Percentiles rank a stretch among this genome's conserved stretches.
Conservation (phyloP, 2,888 invertebrate genomes). For the Elysia crispata region DNA sequence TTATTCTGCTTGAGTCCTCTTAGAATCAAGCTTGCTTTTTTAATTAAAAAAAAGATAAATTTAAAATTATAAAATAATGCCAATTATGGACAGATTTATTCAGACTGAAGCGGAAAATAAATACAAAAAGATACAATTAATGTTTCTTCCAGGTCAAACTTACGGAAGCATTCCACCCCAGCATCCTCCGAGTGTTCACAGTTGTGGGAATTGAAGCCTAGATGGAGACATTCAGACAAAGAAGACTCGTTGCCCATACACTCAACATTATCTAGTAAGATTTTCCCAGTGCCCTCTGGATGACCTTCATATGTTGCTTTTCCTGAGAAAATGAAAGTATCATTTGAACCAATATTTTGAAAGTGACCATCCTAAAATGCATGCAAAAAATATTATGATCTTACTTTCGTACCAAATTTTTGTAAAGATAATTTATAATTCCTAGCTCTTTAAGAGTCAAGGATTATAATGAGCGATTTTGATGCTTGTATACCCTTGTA, state of each 20-base stretch:
- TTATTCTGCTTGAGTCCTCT: too few species aligned
- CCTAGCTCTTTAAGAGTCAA: background rate
- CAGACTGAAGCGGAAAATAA: background rate
- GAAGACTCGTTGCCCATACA: slow-evolving; percentile 54
- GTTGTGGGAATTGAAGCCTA: slow-evolving; percentile 53
- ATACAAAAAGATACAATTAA: background rate
- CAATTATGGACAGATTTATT: too few species aligned
- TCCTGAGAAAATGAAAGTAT: slow-evolving; percentile 11
- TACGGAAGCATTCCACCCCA: slow-evolving; percentile 55
- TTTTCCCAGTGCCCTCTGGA: slow-evolving; percentile 50
- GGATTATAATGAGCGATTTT: background rate
- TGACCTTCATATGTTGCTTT: background rate
- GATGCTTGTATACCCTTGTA: background rate
- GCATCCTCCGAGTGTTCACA: slow-evolving; percentile 57
- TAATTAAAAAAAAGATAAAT: background rate
- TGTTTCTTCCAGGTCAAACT: slow-evolving; percentile 22
- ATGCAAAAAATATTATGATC: too few species aligned
- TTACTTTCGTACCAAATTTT: too few species aligned
- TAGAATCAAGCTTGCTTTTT: too few species aligned
- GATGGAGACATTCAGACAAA: slow-evolving; percentile 50
- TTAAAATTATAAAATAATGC: too few species aligned
- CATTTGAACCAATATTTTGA: too few species aligned
- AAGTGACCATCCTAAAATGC: too few species aligned
- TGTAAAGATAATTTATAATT: background rate
- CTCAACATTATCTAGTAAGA: slow-evolving; percentile 60